Conservation (phyloP, 1,140 invertebrate species). For the Leptinotarsa lineolata region DNA sequence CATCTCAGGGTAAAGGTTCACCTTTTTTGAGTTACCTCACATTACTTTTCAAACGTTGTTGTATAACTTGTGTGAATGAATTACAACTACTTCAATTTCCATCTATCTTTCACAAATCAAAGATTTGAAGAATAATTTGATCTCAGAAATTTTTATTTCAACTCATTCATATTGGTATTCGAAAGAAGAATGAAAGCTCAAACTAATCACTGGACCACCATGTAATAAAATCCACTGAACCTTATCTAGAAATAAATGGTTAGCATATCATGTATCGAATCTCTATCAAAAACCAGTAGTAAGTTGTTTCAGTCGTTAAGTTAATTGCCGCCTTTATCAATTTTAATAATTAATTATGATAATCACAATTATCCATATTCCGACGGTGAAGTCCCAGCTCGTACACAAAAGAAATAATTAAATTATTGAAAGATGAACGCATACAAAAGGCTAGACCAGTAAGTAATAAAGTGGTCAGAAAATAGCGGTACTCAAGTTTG, state of each 20-base stretch:
- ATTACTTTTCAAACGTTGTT: too few relatives aligned
- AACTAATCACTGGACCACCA: too few relatives aligned
- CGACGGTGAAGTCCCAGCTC: background rate
- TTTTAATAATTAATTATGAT: background rate
- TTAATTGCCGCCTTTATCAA: conserved; percentile 2
- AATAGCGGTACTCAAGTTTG: background rate
- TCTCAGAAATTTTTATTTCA: too few relatives aligned
- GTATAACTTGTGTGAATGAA: too few relatives aligned
- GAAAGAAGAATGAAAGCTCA: too few relatives aligned
- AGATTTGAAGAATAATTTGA: too few relatives aligned
- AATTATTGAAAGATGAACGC: background rate
- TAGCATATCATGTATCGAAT: background rate
- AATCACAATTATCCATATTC: conserved; percentile 2
- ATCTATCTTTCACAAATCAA: too few relatives aligned
- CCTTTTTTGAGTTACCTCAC: too few relatives aligned
- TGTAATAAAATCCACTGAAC: too few relatives aligned
- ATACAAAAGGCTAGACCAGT: background rate
- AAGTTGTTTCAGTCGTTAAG: background rate
- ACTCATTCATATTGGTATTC: too few relatives aligned
- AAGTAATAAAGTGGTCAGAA: background rate
- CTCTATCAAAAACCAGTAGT: background rate
- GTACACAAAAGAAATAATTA: background rate
- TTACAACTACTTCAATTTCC: too few relatives aligned
- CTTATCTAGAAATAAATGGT: background rate
- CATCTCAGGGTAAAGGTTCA: too few relatives aligned